Evolutionary conservation across 2,888 invertebrate species (phyloP).

Genomic region (Gymnocheta viridis): DNA sequence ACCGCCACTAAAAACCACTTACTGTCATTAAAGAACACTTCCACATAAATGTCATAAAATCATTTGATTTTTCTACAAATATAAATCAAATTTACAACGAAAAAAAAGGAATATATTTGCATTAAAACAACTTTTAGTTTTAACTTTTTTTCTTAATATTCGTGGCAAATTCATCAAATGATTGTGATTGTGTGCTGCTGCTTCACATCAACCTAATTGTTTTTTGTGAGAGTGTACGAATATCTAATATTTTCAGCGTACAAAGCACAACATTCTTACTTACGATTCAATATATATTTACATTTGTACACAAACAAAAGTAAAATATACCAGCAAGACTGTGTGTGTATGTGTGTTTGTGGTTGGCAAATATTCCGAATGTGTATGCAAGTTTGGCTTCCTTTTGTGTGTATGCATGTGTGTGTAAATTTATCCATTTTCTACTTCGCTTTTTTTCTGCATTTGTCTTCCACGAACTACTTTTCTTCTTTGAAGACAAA

Average conservation of each 20-base stretch:
- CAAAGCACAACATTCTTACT: neutral
- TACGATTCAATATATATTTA: neutral
- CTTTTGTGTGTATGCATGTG: neutral
- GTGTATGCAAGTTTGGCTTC: constrained; percentile 13
- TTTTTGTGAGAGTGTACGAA: constrained; percentile 2
- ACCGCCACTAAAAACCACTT: neutral
- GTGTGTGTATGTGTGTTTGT: too few species aligned
- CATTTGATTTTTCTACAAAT: neutral
- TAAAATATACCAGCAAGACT: neutral
- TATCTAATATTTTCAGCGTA: neutral
- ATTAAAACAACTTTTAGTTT: neutral
- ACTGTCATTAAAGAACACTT: neutral
- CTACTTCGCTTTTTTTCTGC: constrained; percentile 16
- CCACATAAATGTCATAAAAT: neutral
- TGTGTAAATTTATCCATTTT: constrained; percentile 31
- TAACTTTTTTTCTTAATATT: too few species aligned
- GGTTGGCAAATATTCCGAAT: neutral
- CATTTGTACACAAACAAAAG: neutral
- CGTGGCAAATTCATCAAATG: neutral
- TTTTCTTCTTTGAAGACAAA: constrained; percentile 73
- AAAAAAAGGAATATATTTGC: neutral
- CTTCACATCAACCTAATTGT: neutral
- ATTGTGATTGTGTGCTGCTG: constrained; percentile 16
- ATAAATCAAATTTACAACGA: neutral
- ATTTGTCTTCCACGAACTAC: constrained; percentile 39